Evolutionary conservation across 1,140 invertebrate species (phyloP).

Genomic region (Zaprionus ghesquierei): DNA sequence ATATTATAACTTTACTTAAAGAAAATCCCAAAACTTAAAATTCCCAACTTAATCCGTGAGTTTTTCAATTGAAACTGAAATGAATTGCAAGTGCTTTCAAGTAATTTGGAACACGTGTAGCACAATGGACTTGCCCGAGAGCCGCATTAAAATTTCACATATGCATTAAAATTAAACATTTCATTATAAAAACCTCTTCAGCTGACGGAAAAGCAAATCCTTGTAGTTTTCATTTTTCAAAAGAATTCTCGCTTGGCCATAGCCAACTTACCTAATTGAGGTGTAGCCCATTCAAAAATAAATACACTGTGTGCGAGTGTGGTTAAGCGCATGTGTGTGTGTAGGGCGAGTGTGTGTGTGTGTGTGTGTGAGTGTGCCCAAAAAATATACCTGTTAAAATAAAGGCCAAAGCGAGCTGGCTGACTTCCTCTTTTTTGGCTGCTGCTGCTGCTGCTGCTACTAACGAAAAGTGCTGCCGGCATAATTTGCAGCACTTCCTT

Average conservation of each 20-base stretch:
- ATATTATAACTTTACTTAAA: not conserved
- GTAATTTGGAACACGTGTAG: not conserved
- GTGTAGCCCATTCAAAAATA: slow-evolving; percentile 27
- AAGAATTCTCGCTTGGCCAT: slow-evolving; percentile 25
- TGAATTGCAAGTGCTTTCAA: not conserved
- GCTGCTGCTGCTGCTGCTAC: slow-evolving; percentile 14
- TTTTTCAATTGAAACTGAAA: not conserved
- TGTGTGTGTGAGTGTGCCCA: slow-evolving; percentile 2
- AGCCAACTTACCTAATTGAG: slow-evolving; percentile 30
- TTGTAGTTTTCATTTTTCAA: slow-evolving; percentile 19
- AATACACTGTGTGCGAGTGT: slow-evolving; percentile 12
- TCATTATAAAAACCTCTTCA: slow-evolving; percentile 2
- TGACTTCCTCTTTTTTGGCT: slow-evolving; percentile 31
- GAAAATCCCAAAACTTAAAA: too few relatives aligned
- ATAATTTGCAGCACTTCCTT: slow-evolving; percentile 55
- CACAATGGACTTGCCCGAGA: not conserved
- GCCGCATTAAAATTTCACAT: slow-evolving; percentile 11
- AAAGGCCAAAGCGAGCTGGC: slow-evolving; percentile 32
- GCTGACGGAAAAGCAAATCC: slow-evolving; percentile 13
- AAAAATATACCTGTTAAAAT: slow-evolving; percentile 34
- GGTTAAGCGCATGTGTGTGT: not conserved
- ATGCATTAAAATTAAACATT: slow-evolving; percentile 15
- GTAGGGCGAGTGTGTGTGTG: not conserved
- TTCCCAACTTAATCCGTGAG: too few relatives aligned
- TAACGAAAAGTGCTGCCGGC: slow-evolving; percentile 51